Base-by-base conservation (phyloP, 64 coral and sea anemone genomes). In the Montipora efflorescens region DNA sequence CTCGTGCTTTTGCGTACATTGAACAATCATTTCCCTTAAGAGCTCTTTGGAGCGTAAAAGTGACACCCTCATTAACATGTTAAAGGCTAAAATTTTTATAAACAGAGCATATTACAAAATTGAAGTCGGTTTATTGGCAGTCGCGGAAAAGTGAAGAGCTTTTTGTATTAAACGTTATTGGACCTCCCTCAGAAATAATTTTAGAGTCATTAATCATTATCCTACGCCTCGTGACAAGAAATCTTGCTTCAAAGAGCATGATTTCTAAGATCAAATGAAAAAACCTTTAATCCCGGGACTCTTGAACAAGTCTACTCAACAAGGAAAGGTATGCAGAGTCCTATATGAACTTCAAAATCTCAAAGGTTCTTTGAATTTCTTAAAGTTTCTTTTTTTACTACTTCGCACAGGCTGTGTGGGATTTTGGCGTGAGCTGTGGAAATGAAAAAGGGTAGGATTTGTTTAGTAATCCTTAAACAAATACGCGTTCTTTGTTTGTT, bases 121-220 rank as follows among this genome's bases (percentile, higher is more conserved):
- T 49, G 66, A 18, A 86, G 44, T n/a, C 64, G 13, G 43, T 86
- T 49, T 18, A 72, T 47, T 18, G 0, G 13, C 76, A 7, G 36
- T 57, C 11, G 18, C 55, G 80, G 28, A 62, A 82, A 82, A 82
- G 16, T 82, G n/a, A 43, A 82, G 1, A 36, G 80, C 45, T 25
- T 16, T 66, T 66, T 44, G 4, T 21, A 5, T 7, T 14, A 7
- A 8, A 6, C 16, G 64, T 86, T 71, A 86, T 71, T 86, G 18
- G 46, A 22, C 64, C n/a, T 50, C 64, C 62, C 61, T 85, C 1
- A 1, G 62, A 62, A 15, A 8, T 70, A 69, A 85, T 48, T 69
- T 50, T 19, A 85, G 82, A 12, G 66, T 22, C 47, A 86, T 86
- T 86, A 86, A 86, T 86, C 64, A 86, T 21, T 50, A 78, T 5